Evolutionary conservation across 2,888 invertebrate species (phyloP), one percentile per base, ranked within the genome.

Genomic region (Idaea biselata): DNA sequence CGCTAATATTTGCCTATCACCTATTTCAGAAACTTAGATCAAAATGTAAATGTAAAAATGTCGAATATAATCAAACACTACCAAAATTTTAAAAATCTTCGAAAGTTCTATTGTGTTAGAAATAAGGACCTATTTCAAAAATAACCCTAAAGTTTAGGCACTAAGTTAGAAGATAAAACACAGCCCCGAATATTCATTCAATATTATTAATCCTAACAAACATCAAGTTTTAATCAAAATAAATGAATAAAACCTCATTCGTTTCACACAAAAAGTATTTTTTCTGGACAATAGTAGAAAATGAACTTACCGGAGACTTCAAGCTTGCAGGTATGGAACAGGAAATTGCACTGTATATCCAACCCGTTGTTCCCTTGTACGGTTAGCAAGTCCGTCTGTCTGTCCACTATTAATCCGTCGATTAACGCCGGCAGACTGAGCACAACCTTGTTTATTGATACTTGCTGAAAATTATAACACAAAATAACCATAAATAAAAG

Each of bases 301-400:
- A 44, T 8, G 44, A 2, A 64, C 68, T 61, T 72, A 93, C 92
- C 93, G 61, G 88, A 76, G 4, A 93, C 87, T 44, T 87, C 82
- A 16, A 93, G 72, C 65, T 85, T 87, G 77, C 93, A 93, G 0
- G 90, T 91, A n/a, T 83, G 82, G 82, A 89, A 91, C 18, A 87
- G 68, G 25, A 89, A 76, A 67, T 90, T 87, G 75, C 93, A 93
- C 63, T 86, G 81, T 62, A 93, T 82, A 1, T 82, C 77, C 6
- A 93, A 71, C 0, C 92, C 93, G 60, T 76, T 76, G 56, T 77
- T 66, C 7, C 87, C 84, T 55, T 81, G 79, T 16, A 92, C 76
- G 0, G 76, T 70, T 6, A 93, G 75, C 0, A 74, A 71, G 73
- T 93, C 89, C 0, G 83, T 81, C 62, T 88, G 88, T 65, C 93